Evolutionary conservation across 2,888 invertebrate genomes (phyloP), one percentile per base, ranked within the genome.

Genomic region (Exephanes ischioxanthus): DNA sequence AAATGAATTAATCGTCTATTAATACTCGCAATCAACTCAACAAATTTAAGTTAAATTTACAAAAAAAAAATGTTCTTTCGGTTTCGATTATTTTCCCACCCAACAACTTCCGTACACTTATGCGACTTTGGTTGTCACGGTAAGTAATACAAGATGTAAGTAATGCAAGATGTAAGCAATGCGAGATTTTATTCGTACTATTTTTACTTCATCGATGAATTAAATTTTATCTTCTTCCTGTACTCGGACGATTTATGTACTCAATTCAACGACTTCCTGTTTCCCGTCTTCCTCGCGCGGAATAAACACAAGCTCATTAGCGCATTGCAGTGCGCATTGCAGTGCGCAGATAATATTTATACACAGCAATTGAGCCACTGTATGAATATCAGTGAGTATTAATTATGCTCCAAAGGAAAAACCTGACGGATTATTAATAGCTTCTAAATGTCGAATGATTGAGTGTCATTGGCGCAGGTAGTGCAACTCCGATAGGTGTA

Each of bases 381-480:
- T 2, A 26, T 53, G 22, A 41, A 75, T n/a, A 67, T 58, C 30
- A 6, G 9, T 48, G 26, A 61, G n/a, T 48, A 22, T 58, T 68
- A 76, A 70, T 53, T 45, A 37, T 55, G 37, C 75, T 22, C 51
- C 51, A 6, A 55, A 66, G 41, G 48, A 58, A 77, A 80, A 71
- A n/a, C 26, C 66, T 48, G 53, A 51, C 66, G 33, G 67, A 58
- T 83, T 68, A 81, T 81, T 75, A 19, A 76, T 53, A 72, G 51
- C 67, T 45, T 72, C 66, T 9, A 66, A 58, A 48, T 72, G 72
- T 78, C 72, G 72, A 26, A 78, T 67, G 72, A 78, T 78, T 37
- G 67, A 83, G 45, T 67, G 58, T 83, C 58, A 78, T 73, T 68
- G 72, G 67, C 68, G 58, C 58, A 22, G 22, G 48, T 73, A 48